These are phyloP conservation scores for Synanthedon formicaeformis DNA, from an alignment of 2,888 invertebrate genomes.

Conservation along the genomic window DNA sequence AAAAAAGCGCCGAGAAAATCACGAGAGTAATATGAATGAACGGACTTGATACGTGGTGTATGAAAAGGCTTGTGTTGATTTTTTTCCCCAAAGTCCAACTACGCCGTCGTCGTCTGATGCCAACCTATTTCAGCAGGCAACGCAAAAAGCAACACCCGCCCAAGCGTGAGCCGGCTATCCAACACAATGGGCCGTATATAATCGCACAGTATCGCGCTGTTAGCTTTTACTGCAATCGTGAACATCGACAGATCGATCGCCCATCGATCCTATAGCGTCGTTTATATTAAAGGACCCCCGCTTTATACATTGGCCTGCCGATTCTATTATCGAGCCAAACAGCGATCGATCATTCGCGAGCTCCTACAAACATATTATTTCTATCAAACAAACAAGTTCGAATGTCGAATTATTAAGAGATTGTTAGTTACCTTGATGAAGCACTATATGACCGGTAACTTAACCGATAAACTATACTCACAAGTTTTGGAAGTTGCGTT, in stretches of 20 bases:
- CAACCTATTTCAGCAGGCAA: neutral
- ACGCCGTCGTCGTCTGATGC: no score
- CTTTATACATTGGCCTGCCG: conserved; percentile 16
- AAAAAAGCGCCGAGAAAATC: no score
- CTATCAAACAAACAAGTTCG: conserved; percentile 9
- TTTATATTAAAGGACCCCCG: conserved; percentile 39
- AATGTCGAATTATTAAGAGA: conserved; percentile 13
- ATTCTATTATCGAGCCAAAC: conserved; percentile 20
- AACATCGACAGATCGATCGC: conserved; percentile 35
- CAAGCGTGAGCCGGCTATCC: conserved; percentile 16
- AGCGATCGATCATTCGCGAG: conserved; percentile 29
- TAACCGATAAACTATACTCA: neutral
- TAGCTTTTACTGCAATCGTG: conserved; percentile 54
- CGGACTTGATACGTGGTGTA: no score
- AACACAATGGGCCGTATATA: conserved; percentile 44
- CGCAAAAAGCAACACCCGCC: conserved; percentile 18
- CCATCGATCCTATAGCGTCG: conserved; percentile 9
- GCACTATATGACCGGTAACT: conserved; percentile 21
- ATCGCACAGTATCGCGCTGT: conserved; percentile 38
- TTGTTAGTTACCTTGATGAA: conserved; percentile 32
- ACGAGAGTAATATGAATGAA: no score
- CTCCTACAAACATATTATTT: conserved; percentile 28
- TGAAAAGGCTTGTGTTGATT: no score
- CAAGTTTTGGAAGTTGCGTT: neutral
- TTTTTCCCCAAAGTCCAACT: no score